phyloP scores from a whole-genome alignment of 1,140 invertebrate genomes.

The Pteromalus puparum region DNA sequence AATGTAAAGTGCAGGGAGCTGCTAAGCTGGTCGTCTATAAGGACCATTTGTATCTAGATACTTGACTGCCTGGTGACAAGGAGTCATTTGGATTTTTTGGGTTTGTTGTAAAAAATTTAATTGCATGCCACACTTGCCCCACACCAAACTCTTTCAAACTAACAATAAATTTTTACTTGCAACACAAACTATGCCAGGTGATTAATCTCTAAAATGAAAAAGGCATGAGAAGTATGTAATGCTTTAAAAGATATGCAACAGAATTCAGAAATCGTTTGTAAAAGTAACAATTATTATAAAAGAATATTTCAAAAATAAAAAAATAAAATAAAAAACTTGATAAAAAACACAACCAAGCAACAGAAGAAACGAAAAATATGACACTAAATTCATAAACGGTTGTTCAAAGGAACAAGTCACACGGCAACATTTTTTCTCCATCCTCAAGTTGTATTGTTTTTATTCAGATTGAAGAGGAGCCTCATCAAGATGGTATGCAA shows the following conservation, averaged over 20 bases:
- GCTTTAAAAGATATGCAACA: too few relatives aligned
- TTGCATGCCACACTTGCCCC: background rate
- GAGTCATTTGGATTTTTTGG: conserved; percentile 42
- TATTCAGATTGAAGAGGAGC: conserved; percentile 61
- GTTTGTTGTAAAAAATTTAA: conserved; percentile 50
- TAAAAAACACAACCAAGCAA: background rate
- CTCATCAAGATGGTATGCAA: conserved; percentile 65
- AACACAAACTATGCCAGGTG: background rate
- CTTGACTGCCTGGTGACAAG: conserved; percentile 27
- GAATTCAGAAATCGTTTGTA: too few relatives aligned
- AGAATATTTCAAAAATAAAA: background rate
- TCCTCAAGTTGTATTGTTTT: conserved; percentile 24
- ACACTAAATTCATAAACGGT: background rate
- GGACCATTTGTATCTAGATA: conserved; percentile 45
- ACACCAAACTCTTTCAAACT: background rate
- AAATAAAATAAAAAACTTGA: background rate
- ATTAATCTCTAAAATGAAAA: background rate
- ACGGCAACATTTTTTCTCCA: background rate
- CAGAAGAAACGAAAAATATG: background rate
- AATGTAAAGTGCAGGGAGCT: conserved; percentile 36
- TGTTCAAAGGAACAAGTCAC: background rate
- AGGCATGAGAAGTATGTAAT: conserved; percentile 7
- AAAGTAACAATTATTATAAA: too few relatives aligned
- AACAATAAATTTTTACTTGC: background rate
- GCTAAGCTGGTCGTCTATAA: conserved; percentile 38